Base-by-base conservation (phyloP, 2,888 invertebrate species). In the Clepsis dumicolana region DNA sequence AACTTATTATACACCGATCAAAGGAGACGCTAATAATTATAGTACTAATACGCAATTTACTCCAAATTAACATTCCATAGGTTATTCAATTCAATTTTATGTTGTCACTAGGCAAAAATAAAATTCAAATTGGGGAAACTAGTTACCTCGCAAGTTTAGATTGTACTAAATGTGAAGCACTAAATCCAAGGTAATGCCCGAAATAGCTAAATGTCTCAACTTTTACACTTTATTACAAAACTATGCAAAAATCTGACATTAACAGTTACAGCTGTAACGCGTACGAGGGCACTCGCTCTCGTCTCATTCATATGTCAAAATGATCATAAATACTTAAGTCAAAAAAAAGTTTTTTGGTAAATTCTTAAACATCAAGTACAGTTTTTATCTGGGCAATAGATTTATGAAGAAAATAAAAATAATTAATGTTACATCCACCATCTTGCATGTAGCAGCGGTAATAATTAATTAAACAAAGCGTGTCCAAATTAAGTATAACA, bases 401-500 rank as follows among this genome's bases (percentile, higher is more conserved):
- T 74, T 73, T 71, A 70, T 62, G 57, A 71, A 67, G 63, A 72
- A 74, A 74, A 74, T 75, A 73, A 76, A 75, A 65, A 73, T 70
- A 70, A 71, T 75, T 75, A 78, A 74, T 76, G 76, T 73, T 75
- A 75, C 74, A 79, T 73, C 71, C 64, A 70, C 74, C 70, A 71
- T 70, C 72, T 75, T 74, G 72, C 70, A 65, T 69, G 70, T 71
- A 73, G 73, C 70, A 73, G 77, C 75, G 76, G 75, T 71, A 75
- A 77, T 76, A 24, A 72, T 70, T 77, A 83, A 84, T 79, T 80
- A 80, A 77, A 80, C 80, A 80, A 78, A 77, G 75, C 77, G 73
- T 73, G 73, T 74, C 72, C 71, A 74, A 75, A 80, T 81, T 76
- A 78, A 80, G 79, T 79, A 76, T 73, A 74, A 78, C 78, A 78